Evolutionary conservation across 1,140 invertebrate genomes (phyloP).

Genomic region (Leptinotarsa defecta): DNA sequence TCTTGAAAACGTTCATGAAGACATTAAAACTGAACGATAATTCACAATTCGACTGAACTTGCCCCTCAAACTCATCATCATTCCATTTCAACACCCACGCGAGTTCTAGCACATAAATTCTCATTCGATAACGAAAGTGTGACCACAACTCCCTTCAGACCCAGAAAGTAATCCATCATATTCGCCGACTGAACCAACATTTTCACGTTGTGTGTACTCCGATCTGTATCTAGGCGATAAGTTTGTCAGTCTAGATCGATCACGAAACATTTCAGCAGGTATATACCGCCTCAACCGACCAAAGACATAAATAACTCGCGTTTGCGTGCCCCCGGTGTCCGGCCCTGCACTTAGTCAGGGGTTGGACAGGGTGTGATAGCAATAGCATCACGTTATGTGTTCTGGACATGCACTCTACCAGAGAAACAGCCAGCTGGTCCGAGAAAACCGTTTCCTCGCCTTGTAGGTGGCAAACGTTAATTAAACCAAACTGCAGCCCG

Average conservation of each 20-base stretch:
- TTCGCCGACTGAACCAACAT: background rate
- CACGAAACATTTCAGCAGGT: conserved; percentile 17
- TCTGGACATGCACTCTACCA: conserved; percentile 41
- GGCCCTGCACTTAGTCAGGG: conserved; percentile 46
- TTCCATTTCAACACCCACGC: too few species aligned
- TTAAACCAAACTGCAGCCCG: conserved; percentile 34
- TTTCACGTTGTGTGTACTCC: background rate
- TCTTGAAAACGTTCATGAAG: too few species aligned
- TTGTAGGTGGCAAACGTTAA: conserved; percentile 41
- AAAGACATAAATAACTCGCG: conserved; percentile 41
- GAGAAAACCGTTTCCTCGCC: conserved; percentile 38
- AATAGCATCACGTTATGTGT: conserved; percentile 41
- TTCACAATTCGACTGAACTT: too few species aligned
- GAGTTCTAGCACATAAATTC: too few species aligned
- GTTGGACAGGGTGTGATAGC: conserved; percentile 46
- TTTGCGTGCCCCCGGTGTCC: conserved; percentile 35
- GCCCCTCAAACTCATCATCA: too few species aligned
- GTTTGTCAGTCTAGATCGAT: conserved; percentile 15
- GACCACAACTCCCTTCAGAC: background rate
- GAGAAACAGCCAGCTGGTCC: conserved; percentile 41
- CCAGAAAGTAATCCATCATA: background rate
- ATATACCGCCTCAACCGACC: conserved; percentile 17
- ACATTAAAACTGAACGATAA: too few species aligned
- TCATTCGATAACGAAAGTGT: background rate
- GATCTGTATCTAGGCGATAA: conserved; percentile 11